Conservation (phyloP, 2,113 vertebrate genomes). For the Dolichotis patagonum region DNA sequence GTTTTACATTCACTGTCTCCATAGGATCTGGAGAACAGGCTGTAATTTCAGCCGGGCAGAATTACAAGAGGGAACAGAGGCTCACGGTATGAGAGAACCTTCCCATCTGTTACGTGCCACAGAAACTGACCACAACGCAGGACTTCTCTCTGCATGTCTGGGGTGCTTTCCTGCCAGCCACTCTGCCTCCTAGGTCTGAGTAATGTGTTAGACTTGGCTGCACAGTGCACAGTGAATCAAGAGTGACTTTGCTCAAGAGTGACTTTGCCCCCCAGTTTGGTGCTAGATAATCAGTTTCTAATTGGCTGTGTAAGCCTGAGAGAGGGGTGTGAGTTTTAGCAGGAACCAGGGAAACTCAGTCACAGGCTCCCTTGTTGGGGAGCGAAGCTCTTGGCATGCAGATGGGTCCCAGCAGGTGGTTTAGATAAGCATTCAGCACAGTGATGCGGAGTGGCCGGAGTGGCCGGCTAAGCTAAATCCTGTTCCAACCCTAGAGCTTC, state of each 20-base stretch:
- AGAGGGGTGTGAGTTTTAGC: not conserved
- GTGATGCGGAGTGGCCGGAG: not conserved
- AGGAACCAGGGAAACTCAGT: not conserved
- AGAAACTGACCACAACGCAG: not conserved
- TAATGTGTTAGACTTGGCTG: not conserved
- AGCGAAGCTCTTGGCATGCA: not conserved
- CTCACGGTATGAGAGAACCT: not conserved
- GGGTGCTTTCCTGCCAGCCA: not conserved
- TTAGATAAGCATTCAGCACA: not conserved
- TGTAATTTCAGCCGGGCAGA: not conserved
- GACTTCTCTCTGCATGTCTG: not conserved
- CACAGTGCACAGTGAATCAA: no score
- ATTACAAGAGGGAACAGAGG: not conserved
- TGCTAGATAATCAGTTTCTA: not conserved
- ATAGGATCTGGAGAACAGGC: slow-evolving; percentile 9
- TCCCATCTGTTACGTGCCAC: not conserved
- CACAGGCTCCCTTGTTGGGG: not conserved
- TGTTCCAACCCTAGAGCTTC: not conserved
- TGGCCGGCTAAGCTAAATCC: not conserved
- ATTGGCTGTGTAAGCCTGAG: not conserved
- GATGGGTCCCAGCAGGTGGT: not conserved
- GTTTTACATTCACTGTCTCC: slow-evolving; percentile 6
- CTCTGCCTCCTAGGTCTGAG: not conserved
- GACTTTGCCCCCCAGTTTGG: not conserved
- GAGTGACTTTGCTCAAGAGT: not conserved